Conservation (phyloP, 2,888 invertebrate genomes). For the Micoletzkya japonica region DNA sequence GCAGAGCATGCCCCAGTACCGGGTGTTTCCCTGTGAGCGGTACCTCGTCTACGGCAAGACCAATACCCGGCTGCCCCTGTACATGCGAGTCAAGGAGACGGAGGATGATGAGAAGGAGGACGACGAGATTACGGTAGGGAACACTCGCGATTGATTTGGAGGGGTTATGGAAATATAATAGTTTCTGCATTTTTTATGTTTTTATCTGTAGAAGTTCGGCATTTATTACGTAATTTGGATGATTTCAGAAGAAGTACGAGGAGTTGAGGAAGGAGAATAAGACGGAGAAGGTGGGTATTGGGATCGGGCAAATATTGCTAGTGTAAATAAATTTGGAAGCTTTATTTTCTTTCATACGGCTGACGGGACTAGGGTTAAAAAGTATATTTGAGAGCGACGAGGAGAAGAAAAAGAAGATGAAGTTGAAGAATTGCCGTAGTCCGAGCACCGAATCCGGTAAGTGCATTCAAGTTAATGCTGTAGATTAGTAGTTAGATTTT, state of each 20-base stretch:
- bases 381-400: too few relatives aligned
- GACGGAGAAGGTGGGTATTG: not conserved
- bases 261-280: constrained; percentile 12
- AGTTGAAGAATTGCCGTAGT: too few relatives aligned
- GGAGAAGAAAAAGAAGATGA: too few relatives aligned
- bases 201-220: not conserved
- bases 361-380: too few relatives aligned
- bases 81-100: constrained; percentile 29
- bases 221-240: not conserved
- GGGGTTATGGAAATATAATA: not conserved
- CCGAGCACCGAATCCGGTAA: too few relatives aligned
- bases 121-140: constrained; percentile 23
- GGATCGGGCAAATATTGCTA: not conserved
- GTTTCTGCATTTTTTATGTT: not conserved
- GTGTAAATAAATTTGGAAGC: too few relatives aligned
- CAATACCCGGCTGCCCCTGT: constrained; percentile 46
- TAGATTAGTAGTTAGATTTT: too few relatives aligned
- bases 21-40: constrained; percentile 60
- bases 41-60: constrained; percentile 55
- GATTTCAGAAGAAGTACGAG: constrained; percentile 7
- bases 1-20: constrained; percentile 45
- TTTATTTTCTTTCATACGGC: too few relatives aligned
- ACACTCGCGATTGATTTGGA: not conserved
- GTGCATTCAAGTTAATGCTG: too few relatives aligned
- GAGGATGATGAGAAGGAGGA: constrained; percentile 28